Conservation (phyloP, 2,113 vertebrate genomes). For the Heterotilapia buettikoferi region DNA sequence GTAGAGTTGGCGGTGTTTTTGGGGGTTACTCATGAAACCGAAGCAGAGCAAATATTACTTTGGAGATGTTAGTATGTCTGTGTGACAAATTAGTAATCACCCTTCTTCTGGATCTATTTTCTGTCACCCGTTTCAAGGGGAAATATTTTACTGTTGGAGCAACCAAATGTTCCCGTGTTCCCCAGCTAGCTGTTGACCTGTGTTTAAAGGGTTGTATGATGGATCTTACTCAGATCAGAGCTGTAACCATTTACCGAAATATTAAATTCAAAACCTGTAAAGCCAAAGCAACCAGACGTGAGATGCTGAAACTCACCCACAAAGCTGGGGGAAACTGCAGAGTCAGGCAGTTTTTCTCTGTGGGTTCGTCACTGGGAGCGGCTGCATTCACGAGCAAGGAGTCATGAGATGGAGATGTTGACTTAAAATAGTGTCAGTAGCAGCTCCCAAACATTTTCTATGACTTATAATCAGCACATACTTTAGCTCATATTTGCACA, state of each 20-base stretch:
- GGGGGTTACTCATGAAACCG: neutral
- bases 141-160: neutral
- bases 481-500: neutral
- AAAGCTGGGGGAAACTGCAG: neutral
- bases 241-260: neutral
- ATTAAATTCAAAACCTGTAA: neutral
- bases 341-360: neutral
- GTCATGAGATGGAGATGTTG: neutral
- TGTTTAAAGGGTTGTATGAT: rapidly evolving
- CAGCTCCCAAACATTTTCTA: neutral
- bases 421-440: neutral
- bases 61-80: neutral
- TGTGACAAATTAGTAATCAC: neutral
- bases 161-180: neutral
- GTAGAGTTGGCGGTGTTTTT: rapidly evolving
- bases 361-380: neutral
- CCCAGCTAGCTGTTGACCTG: neutral
- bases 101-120: neutral
- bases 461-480: neutral
- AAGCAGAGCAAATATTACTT: neutral
- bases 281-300: neutral
- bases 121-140: neutral
- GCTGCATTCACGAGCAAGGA: neutral
- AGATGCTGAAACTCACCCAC: neutral
- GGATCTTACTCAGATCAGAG: neutral